Percentiles rank a stretch among this genome's conserved stretches.
phyloP scores from a whole-genome alignment of 2,888 invertebrate species.

The Hydrotaea diabolus region DNA sequence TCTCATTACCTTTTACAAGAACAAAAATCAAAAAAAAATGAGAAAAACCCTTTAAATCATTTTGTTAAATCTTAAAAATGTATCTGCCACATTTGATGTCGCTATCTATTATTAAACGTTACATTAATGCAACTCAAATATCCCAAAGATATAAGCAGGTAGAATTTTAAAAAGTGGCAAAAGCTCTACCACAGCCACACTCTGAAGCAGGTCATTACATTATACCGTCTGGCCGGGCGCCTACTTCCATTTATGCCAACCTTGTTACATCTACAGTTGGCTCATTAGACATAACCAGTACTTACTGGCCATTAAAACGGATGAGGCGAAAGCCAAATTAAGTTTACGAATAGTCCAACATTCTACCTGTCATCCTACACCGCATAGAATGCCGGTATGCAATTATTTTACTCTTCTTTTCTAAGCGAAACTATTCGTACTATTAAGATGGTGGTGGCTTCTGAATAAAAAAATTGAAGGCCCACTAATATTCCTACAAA shows the following conservation, averaged over 20 bases:
- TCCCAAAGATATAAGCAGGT: too few species aligned
- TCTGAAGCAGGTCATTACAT: background rate
- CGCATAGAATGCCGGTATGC: background rate
- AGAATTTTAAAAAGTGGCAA: background rate
- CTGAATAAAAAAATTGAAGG: background rate
- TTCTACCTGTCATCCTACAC: background rate
- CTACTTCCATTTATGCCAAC: too few species aligned
- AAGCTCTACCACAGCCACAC: background rate
- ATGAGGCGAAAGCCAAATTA: constrained; percentile 34
- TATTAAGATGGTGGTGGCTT: background rate
- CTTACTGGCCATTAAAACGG: constrained; percentile 54
- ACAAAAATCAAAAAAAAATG: background rate
- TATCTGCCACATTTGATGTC: background rate
- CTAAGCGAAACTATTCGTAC: background rate
- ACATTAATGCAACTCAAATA: constrained; percentile 34
- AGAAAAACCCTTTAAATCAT: constrained; percentile 32
- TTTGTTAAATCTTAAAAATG: constrained; percentile 11
- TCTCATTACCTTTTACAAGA: background rate
- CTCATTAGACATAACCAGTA: constrained; percentile 46
- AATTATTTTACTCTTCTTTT: background rate
- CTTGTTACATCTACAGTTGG: too few species aligned
- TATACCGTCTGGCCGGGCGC: background rate
- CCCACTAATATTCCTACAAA: background rate
- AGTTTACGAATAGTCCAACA: constrained; percentile 28
- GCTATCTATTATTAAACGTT: constrained; percentile 52